Evolutionary conservation across 2,888 invertebrate species (phyloP), one percentile per base, ranked within the genome.

Genomic region (Aquatica leii): DNA sequence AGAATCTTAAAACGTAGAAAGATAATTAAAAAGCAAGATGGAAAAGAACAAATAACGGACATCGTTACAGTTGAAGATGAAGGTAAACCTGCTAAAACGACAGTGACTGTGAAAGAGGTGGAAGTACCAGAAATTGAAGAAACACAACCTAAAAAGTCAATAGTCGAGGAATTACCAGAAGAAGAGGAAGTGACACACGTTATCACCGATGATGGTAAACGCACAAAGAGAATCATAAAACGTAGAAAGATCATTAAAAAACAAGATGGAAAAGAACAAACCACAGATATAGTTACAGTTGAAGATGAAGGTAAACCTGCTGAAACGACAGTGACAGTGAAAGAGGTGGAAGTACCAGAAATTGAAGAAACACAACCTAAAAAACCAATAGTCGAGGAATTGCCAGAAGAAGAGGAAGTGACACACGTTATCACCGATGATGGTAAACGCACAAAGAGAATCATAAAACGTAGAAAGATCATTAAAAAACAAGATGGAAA

Each of bases 271-370:
- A 69, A 61, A 62, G 71, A 69, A 64, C 67, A 84, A 70, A 73
- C 81, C 4, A 84, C 82, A 0, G 81, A 82, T 77, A 83, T 84
- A 31, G 76, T 77, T 55, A 83, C 83, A 4, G 74, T 81, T 18
- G 78, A 80, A 69, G 75, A 80, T 69, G 82, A 81, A 37, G 81
- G 79, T 21, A 73, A 78, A 58, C 75, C 80, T 53, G 84, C 84
- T 31, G 67, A 65, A 64, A 73, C 72, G 2, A 69, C 71, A 14
- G 69, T 71, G 11, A 69, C 65, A 64, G 71, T 77, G 3, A 70
- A 74, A 18, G 46, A 69, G 60, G 34, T 55, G 57, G 37, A 69
- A 64, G 14, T 77, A 18, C 63, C 78, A 65, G 74, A 1, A 73
- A 72, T 59, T 51, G 24, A 67, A 20, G 68, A 72, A 55, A 68